Base-by-base conservation (phyloP, 2,113 vertebrate species). In the Podarcis muralis region DNA sequence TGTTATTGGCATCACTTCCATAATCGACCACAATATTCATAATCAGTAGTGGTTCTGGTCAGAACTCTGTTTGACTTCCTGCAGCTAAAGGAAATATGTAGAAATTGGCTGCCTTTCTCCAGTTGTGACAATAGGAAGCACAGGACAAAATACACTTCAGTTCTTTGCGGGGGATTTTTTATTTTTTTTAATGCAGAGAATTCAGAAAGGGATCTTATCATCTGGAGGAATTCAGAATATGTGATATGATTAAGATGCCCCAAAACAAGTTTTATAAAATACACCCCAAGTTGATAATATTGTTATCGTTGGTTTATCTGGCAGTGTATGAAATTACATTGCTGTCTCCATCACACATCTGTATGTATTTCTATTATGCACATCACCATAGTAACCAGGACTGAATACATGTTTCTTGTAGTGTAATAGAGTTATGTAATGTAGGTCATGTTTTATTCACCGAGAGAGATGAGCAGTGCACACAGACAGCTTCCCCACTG, bases 331-430 rank as follows among this genome's bases (percentile, higher is more conserved):
- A 35, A 80, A n/a, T 88, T 93, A 48, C 88, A 90, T 79, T 0
- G 2, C 84, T 84, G 89, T 88, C 18, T 48, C 79, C 83, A 79
- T 88, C 40, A 87, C 88, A 53, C 22, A 27, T 25, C 87, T 91
- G 86, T 79, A 92, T 92, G 83, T 72, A 1, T 3, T 32, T 81
- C 80, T 87, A 66, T 11, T 92, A 80, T 94, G 87, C 77, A 81
- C 59, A 89, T 95, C 5, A 0, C 94, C 90, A 94, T 92, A 87
- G 93, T 84, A 94, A 95, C 92, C 71, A 13, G 68, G 66, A 76
- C 86, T 6, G 18, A 57, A 91, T 80, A 0, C 6, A 53, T 89
- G 91, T 88, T 59, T 91, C 83, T 0, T 0, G 57, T 79, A 89
- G n/a, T 11, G 11, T 83, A 81, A 85, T 89, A 81, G 37, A 0